Conservation (phyloP, 2,888 invertebrate genomes). For the Agonopterix subpropinquella region DNA sequence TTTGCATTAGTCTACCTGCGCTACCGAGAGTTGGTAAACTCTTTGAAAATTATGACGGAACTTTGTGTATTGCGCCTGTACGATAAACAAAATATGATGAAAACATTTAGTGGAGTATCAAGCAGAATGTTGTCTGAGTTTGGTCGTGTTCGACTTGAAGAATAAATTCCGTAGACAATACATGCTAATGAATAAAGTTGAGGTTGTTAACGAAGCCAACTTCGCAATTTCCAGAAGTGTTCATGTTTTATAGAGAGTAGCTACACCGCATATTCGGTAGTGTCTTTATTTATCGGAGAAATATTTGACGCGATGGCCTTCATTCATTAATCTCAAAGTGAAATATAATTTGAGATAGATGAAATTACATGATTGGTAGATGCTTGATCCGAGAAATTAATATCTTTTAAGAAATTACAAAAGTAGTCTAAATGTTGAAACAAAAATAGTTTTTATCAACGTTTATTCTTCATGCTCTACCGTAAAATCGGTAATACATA, state of each 20-base stretch:
- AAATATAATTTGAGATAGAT: too few relatives aligned
- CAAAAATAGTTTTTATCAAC: too few relatives aligned
- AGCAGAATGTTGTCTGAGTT: constrained; percentile 44
- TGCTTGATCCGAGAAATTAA: too few relatives aligned
- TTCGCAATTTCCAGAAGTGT: constrained; percentile 59
- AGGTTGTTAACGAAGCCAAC: constrained; percentile 65
- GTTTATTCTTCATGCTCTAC: too few relatives aligned
- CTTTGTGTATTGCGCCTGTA: constrained; percentile 38
- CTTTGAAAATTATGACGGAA: constrained; percentile 43
- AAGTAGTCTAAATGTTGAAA: too few relatives aligned
- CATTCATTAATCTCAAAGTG: too few relatives aligned
- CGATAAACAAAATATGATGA: constrained; percentile 59
- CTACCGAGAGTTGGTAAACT: constrained; percentile 15
- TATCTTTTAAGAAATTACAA: too few relatives aligned
- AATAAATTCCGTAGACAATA: constrained; percentile 69
- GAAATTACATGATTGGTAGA: too few relatives aligned
- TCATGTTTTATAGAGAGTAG: constrained; percentile 45
- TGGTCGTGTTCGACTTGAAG: constrained; percentile 54
- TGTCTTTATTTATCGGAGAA: neutral
- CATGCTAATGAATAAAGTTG: constrained; percentile 73
- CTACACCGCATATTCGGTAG: constrained; percentile 40
- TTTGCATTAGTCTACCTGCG: constrained; percentile 1
- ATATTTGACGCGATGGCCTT: too few relatives aligned
- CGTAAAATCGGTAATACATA: too few relatives aligned
- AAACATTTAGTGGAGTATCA: constrained; percentile 53